Evolutionary conservation across 2,888 invertebrate species (phyloP), one percentile per base, ranked within the genome.

Genomic region (Shargacucullia verbasci): DNA sequence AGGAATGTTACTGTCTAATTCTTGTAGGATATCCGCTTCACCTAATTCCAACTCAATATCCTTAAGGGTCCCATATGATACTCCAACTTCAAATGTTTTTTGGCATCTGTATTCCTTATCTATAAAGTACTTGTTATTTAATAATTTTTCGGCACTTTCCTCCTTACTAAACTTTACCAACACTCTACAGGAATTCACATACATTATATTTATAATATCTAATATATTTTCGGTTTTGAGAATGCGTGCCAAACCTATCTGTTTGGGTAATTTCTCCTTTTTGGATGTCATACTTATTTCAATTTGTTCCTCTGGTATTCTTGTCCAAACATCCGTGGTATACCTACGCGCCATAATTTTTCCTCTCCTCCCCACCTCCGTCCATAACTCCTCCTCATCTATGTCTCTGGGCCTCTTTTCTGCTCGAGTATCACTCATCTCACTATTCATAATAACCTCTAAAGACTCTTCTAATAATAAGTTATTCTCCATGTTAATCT

Each of bases 91-190:
- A 3, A 29, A 31, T 13, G 43, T 43, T 43, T 43, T 31, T 9
- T 43, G 43, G 7, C 43, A 43, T 10, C 10, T 43, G 9, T 8
- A 31, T 11, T 10, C 31, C 2, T 43, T 43, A 2, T 43, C 43
- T 1, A 8, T 41, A 13, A 41, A 29, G 10, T 12, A 12, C 29
- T 41, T 29, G 0, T 2, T 29, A 7, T 12, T 4, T 8, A 41
- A 1, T 12, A 41, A 13, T 8, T 41, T 12, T 0, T 29, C 29
- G 1, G 41, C 41, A 13, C 41, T 41, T 4, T 41, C 29, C 9
- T 40, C 40, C 0, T 40, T 40, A 8, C 27, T 40, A 25, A 25
- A 40, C 20, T 12, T 2, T 0, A 40, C 1, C n/a, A 40, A 7
- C 11, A 27, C 40, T 27, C 27, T 40, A 27, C 4, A 40, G 6